phyloP scores from a whole-genome alignment of 1,140 invertebrate species.

The Antheraea pernyi region DNA sequence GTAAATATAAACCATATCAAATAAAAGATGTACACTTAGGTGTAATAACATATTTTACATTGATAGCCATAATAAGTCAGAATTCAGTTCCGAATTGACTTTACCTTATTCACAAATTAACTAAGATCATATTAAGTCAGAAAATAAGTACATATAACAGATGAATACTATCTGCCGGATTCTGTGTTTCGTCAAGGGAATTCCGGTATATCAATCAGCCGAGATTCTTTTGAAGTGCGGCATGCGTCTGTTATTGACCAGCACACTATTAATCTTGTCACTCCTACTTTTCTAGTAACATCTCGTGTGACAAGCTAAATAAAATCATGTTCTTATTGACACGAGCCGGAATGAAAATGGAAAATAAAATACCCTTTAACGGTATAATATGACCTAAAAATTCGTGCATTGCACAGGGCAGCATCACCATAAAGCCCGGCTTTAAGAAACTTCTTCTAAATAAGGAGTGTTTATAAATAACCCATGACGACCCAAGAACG shows the following conservation, averaged over 20 bases:
- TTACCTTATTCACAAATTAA: background rate
- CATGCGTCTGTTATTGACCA: constrained; percentile 30
- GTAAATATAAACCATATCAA: too few relatives aligned
- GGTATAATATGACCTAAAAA: constrained; percentile 13
- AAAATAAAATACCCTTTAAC: constrained; percentile 9
- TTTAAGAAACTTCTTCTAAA: constrained; percentile 47
- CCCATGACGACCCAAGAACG: constrained; percentile 53
- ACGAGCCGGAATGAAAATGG: background rate
- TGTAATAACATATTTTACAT: too few relatives aligned
- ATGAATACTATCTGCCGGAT: background rate
- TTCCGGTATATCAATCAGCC: constrained; percentile 43
- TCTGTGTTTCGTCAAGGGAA: constrained; percentile 51
- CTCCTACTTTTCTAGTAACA: constrained; percentile 43
- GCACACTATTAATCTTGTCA: constrained; percentile 60
- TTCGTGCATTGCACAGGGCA: background rate
- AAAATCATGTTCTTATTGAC: constrained; percentile 12
- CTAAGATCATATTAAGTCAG: background rate
- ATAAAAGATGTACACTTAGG: too few relatives aligned
- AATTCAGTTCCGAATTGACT: too few relatives aligned
- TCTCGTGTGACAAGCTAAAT: constrained; percentile 37
- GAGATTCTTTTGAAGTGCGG: constrained; percentile 49
- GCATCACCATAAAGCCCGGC: constrained; percentile 22
- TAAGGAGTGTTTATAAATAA: constrained; percentile 70
- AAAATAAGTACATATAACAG: background rate
- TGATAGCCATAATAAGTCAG: too few relatives aligned